Base-by-base conservation (phyloP, 2,888 invertebrate species). In the Orthonevra nobilis region DNA sequence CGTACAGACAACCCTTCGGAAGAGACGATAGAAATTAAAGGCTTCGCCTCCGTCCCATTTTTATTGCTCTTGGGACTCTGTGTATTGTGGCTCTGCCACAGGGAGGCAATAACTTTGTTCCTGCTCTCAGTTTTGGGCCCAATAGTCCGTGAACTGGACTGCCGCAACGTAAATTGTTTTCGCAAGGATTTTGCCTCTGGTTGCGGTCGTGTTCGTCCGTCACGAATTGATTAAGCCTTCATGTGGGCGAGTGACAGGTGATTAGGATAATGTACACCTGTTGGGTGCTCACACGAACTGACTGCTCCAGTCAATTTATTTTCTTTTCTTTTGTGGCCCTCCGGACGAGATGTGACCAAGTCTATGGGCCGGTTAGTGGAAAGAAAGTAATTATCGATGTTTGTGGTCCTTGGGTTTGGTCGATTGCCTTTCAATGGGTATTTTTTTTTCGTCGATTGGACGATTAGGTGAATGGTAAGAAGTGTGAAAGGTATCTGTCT, bases 101-200 rank as follows among this genome's bases (percentile, higher is more conserved):
- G 44, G 60, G 23, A 46, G n/a, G 15, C 46, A 46, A 46, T 34
- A 60, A 10, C 44, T 32, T 32, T 32, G 20, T 42, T 30, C 20
- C 26, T 20, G 14, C n/a, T 54, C 6, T 23, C 23, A 10, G 17
- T 48, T 32, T 2, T 3, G 5, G 30, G 9, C 17, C n/a, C 17
- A 9, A 30, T n/a, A n/a, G n/a, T n/a, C n/a, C n/a, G n/a, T n/a
- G n/a, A n/a, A n/a, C n/a, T 32, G 30, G 28, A 23, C 20, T 30
- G 23, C 26, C 44, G 9, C 23, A 44, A 44, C 23, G 44, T 26
- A 17, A 44, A 44, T 44, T 14, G 12, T 23, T 38, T 19, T 38
- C 17, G 3, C 3, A 15, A 2, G 17, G 5, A n/a, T 20, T 40
- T 10, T 2, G 19, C 40, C 19, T n/a, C 20, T 3, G n/a, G 19